Base-by-base conservation (phyloP, 2,797 vertebrate species). In the Acomys russatus region DNA sequence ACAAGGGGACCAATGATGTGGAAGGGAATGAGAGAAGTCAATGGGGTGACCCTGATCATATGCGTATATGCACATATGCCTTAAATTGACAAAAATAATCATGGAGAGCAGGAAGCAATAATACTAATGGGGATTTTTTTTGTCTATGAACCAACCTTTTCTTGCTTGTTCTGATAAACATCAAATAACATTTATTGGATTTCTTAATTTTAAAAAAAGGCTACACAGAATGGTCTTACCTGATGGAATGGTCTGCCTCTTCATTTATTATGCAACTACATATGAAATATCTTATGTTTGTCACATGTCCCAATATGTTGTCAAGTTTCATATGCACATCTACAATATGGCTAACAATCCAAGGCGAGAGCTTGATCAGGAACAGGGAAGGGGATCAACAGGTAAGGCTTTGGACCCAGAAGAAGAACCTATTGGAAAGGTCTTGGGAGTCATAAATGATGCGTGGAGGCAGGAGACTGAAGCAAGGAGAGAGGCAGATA, bases 391-490 rank as follows among this genome's bases (percentile, higher is more conserved):
- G 54, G 1, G 1, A 33, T 35, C 10, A 80, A 70, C 61, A 66
- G 64, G 38, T n/a, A 30, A 88, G 82, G 8, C 30, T 90, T 94
- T 92, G 83, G 28, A 89, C 71, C 1, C 35, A 86, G 73, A 89
- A 93, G 6, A 83, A 35, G 87, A 63, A 96, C 38, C 64, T 96
- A 90, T 63, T 93, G 35, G 63, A 84, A 94, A 94, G 71, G 90
- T 18, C n/a, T 51, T 94, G 61, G 49, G 83, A 93, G 61, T 44
- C 74, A 3, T 78, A 79, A 92, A 61, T 91, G 79, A 80, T n/a
- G n/a, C 59, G 35, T 63, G 56, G 79, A 49, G 2, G 38, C 54
- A 83, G 76, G 38, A 94, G 71, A 78, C 28, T 33, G 54, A 84
- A 88, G 6, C 33, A 95, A 74, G 83, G 88, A 80, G 87, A 63